Conservation (phyloP, 2,797 vertebrate species). For the Anguilla marmorata region DNA sequence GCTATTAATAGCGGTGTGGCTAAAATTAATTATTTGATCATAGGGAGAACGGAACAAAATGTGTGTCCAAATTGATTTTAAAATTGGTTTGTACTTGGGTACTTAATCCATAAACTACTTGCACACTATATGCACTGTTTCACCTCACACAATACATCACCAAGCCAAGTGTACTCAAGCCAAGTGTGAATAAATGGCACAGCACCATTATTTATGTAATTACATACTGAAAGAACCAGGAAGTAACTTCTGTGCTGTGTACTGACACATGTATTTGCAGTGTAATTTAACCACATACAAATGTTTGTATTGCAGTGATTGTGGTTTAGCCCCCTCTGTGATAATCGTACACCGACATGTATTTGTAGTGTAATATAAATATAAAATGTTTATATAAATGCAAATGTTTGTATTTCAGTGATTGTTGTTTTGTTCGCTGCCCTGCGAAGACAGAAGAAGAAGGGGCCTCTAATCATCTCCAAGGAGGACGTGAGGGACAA, state of each 20-base stretch:
- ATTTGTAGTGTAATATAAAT: neutral
- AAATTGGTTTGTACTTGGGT: too few relatives aligned
- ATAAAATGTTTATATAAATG: neutral
- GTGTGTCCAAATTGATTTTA: too few relatives aligned
- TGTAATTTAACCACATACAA: neutral
- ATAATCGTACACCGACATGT: neutral
- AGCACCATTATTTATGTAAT: too few relatives aligned
- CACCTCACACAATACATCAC: too few relatives aligned
- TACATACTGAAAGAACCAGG: too few relatives aligned
- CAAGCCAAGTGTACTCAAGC: too few relatives aligned
- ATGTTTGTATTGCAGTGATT: neutral
- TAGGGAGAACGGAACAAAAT: too few relatives aligned
- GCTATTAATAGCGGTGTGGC: too few relatives aligned
- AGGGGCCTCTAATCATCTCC: slow-evolving; percentile 84
- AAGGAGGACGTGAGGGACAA: slow-evolving; percentile 88
- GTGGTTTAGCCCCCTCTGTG: neutral
- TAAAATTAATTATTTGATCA: too few relatives aligned
- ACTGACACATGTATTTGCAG: neutral
- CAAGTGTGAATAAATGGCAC: too few relatives aligned
- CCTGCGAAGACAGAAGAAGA: slow-evolving; percentile 80
- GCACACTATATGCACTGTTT: too few relatives aligned
- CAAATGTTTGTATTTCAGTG: slow-evolving; percentile 40
- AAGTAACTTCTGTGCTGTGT: neutral
- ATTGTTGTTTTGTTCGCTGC: slow-evolving; percentile 82
- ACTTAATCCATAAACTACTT: too few relatives aligned